Conservation (phyloP, 2,113 vertebrate genomes). For the Myanophis thanlyinensis region DNA sequence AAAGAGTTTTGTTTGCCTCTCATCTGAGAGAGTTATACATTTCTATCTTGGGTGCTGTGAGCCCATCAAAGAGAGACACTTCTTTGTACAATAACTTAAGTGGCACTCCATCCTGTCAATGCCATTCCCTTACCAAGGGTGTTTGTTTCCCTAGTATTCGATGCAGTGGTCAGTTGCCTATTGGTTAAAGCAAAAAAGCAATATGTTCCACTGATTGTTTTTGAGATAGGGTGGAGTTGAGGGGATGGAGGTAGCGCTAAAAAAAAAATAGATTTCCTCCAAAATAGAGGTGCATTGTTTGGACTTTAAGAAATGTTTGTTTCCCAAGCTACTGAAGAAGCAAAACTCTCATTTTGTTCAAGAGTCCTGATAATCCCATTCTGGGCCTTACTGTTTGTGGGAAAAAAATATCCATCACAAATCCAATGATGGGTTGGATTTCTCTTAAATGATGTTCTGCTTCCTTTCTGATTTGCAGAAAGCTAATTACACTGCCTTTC, state of each 20-base stretch:
- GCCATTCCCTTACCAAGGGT: neutral
- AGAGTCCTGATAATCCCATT: neutral
- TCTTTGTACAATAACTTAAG: neutral
- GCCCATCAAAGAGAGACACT: neutral
- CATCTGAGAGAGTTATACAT: slow-evolving; percentile 3
- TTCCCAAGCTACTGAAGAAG: neutral
- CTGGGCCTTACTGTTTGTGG: neutral
- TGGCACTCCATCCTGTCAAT: neutral
- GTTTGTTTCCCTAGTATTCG: neutral
- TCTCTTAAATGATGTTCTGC: neutral
- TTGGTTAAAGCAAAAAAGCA: neutral
- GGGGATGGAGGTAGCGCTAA: neutral
- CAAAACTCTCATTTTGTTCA: neutral
- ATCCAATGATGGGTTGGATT: neutral
- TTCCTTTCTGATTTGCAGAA: neutral
- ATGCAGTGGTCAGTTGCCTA: neutral
- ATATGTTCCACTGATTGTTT: neutral
- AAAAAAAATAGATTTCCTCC: neutral
- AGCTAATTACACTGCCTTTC: neutral
- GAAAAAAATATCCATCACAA: neutral
- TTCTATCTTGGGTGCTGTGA: slow-evolving; percentile 14
- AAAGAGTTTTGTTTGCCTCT: slow-evolving; percentile 12
- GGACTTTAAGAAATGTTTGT: neutral
- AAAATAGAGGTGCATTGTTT: neutral
- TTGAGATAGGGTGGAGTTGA: neutral